Percentiles rank a stretch among this genome's conserved stretches.
Evolutionary conservation across 2,797 vertebrate species (phyloP).

Genomic region (Monodelphis domestica): DNA sequence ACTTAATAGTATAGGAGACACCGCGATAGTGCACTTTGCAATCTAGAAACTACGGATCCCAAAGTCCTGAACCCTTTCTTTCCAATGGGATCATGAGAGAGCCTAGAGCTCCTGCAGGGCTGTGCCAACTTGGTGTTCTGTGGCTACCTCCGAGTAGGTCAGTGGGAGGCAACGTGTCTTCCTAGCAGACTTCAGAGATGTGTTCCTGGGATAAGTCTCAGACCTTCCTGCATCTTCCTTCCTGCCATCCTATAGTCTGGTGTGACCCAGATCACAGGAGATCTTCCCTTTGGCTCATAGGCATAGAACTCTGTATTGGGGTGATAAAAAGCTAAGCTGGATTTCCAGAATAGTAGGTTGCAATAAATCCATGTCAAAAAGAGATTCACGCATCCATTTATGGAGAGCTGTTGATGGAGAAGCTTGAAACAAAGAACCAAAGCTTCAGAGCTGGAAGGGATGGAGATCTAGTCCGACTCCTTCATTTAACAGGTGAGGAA

Average conservation of each 20-base stretch:
- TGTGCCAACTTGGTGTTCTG: conserved; percentile 72
- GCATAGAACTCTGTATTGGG: conserved; percentile 66
- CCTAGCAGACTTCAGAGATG: conserved; percentile 68
- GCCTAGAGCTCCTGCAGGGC: conserved; percentile 73
- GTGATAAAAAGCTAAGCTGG: conserved; percentile 74
- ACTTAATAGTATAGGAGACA: conserved; percentile 70
- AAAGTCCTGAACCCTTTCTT: conserved; percentile 81
- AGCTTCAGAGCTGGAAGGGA: neutral
- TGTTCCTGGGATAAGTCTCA: conserved; percentile 77
- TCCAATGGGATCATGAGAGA: conserved; percentile 79
- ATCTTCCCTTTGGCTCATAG: conserved; percentile 73
- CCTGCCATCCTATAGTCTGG: conserved; percentile 68
- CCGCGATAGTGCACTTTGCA: conserved; percentile 70
- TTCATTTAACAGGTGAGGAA: neutral
- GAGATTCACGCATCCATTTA: neutral
- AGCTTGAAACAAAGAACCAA: neutral
- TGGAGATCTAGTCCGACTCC: neutral
- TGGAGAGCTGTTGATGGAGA: neutral
- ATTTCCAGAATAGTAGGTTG: conserved; percentile 54
- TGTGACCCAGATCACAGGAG: conserved; percentile 82
- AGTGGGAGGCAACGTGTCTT: conserved; percentile 79
- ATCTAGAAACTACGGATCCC: conserved; percentile 81
- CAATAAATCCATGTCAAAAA: conserved; percentile 26
- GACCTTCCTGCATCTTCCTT: conserved; percentile 76
- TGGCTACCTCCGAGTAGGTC: conserved; percentile 79